These are phyloP conservation scores for Neopelma chrysocephalum DNA, from an alignment of 2,797 vertebrate genomes.

Conservation along the genomic window DNA sequence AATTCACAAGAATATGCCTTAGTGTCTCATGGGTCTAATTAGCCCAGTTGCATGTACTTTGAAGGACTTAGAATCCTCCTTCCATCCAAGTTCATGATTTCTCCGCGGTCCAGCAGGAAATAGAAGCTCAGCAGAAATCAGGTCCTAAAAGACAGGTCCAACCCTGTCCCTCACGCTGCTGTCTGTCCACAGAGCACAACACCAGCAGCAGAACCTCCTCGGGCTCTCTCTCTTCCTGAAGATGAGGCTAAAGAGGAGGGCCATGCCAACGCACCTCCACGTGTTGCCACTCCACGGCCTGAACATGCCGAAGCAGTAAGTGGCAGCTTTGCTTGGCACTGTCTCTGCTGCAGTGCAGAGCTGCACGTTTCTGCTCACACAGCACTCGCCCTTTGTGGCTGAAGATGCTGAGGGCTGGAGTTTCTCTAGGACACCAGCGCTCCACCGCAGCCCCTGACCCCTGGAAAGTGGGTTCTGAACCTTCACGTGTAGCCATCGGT, in stretches of 20 bases:
- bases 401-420: background rate
- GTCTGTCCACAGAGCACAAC: slow-evolving; percentile 83
- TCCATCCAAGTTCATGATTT: background rate
- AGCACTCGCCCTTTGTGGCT: fast-evolving
- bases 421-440: background rate
- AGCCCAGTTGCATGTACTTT: background rate
- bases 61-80: background rate
- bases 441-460: background rate
- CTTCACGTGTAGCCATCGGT: background rate
- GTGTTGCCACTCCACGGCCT: slow-evolving; percentile 89
- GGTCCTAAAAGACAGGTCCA: background rate
- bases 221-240: slow-evolving; percentile 91
- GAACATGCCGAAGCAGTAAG: slow-evolving; percentile 94
- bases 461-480: background rate
- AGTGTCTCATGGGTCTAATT: background rate
- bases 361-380: background rate
- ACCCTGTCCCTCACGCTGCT: background rate
- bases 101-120: background rate
- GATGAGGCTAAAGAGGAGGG: slow-evolving; percentile 89
- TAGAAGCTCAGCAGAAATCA: background rate
- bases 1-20: background rate
- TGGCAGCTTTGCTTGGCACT: background rate
- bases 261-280: slow-evolving; percentile 87
- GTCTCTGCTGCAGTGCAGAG: background rate
- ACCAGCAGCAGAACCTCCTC: slow-evolving; percentile 89